Percentiles rank a stretch among this genome's conserved stretches.
These are phyloP conservation scores for Heptranchias perlo DNA, from an alignment of 2,113 vertebrate species.

Conservation along the genomic window DNA sequence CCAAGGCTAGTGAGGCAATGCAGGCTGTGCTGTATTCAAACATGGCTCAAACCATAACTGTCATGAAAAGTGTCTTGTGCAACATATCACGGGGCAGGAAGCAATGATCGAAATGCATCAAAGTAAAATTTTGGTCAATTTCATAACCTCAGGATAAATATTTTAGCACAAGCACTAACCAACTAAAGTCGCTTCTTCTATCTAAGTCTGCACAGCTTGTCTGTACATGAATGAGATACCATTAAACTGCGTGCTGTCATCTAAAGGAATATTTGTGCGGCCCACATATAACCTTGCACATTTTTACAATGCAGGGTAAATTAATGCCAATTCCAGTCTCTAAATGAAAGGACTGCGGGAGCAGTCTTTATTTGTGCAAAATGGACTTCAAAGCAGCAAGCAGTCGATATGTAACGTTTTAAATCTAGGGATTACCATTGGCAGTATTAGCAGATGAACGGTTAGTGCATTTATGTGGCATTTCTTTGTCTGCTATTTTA, in stretches of 20 bases:
- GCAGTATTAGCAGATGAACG: neutral
- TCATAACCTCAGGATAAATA: neutral
- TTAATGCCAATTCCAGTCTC: neutral
- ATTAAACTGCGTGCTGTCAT: neutral
- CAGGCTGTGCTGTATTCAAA: neutral
- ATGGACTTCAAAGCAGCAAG: neutral
- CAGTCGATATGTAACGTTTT: neutral
- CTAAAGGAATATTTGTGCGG: neutral
- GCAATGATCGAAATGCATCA: neutral
- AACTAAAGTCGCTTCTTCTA: neutral
- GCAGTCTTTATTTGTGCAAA: neutral
- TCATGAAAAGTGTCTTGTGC: neutral
- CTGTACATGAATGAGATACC: neutral
- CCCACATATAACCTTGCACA: neutral
- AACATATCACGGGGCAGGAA: neutral
- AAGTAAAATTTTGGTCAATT: neutral
- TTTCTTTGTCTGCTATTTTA: neutral
- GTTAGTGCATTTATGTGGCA: neutral
- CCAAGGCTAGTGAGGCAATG: neutral
- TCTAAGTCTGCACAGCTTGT: neutral
- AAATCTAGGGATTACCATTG: neutral
- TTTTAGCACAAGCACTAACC: neutral
- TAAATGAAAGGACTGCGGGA: neutral
- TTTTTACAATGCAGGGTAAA: neutral
- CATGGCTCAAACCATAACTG: neutral